Base-by-base conservation (phyloP, 1,140 invertebrate species). In the Pachyrhynchus sulphureomaculatus region DNA sequence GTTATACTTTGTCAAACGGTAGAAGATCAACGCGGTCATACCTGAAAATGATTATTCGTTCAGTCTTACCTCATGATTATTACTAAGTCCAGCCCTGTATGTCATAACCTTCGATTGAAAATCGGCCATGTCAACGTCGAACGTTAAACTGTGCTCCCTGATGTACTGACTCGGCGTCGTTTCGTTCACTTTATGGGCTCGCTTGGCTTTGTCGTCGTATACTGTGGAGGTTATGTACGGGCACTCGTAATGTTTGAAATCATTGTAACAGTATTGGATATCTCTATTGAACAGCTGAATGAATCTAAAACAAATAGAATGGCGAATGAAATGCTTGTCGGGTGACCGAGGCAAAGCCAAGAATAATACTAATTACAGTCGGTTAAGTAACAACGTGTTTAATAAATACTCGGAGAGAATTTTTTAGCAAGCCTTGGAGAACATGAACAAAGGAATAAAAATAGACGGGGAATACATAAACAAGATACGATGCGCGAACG, bases 31-130 rank as follows among this genome's bases (percentile, higher is more conserved):
- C n/a, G n/a, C n/a, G n/a, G n/a, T n/a, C n/a, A n/a, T n/a, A n/a
- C n/a, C n/a, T n/a, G n/a, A n/a, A n/a, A n/a, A n/a, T n/a, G n/a
- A n/a, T n/a, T n/a, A n/a, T n/a, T n/a, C n/a, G n/a, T n/a, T n/a
- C n/a, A n/a, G n/a, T n/a, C 39, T 49, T 20, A 59, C 57, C 57
- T 59, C 57, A 21, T 32, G 23, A 41, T 65, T 71, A 41, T 68
- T 65, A 32, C 61, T 62, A 4, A 72, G 57, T 17, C 72, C 65
- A 10, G 69, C 69, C 10, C 75, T 54, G 41, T 76, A 76, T 4
- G 74, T 76, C 72, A 75, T 72, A 17, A 72, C 47, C 62, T 76
- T 75, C 6, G 63, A 66, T 39, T 72, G 70, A 41, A 69, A 70
- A 52, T 71, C 73, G 26, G 64, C 59, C 68, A 75, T 69, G 55